Evolutionary conservation across 1,140 invertebrate genomes (phyloP).

Genomic region (Caenorhabditis inopinata): DNA sequence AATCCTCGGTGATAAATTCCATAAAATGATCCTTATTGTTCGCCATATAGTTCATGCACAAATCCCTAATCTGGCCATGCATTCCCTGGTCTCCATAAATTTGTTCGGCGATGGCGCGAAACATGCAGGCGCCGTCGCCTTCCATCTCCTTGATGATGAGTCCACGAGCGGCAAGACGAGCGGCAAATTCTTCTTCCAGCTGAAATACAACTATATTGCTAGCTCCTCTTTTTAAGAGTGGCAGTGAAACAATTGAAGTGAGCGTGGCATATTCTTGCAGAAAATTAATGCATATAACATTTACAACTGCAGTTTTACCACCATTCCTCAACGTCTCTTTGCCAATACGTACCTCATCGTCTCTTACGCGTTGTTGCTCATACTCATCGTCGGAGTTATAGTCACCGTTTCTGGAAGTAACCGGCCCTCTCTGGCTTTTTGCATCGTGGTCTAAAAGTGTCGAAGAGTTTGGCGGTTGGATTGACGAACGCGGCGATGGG

Average conservation of each 20-base stretch:
- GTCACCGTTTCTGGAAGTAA: not conserved
- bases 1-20: slow-evolving; percentile 90
- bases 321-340: too few species aligned
- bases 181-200: slow-evolving; percentile 68
- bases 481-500: too few species aligned
- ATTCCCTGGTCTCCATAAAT: slow-evolving; percentile 90
- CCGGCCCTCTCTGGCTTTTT: too few species aligned
- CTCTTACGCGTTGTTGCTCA: too few species aligned
- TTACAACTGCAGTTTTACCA: too few species aligned
- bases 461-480: too few species aligned
- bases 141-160: slow-evolving; percentile 83
- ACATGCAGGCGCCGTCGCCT: slow-evolving; percentile 89
- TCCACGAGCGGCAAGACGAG: slow-evolving; percentile 70
- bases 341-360: not conserved
- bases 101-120: slow-evolving; percentile 86
- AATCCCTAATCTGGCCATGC: slow-evolving; percentile 79
- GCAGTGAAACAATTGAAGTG: too few species aligned
- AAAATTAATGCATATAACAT: too few species aligned
- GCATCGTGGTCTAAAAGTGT: too few species aligned
- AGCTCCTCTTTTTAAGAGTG: too few species aligned
- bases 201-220: too few species aligned
- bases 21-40: slow-evolving; percentile 86
- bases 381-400: slow-evolving; percentile 5
- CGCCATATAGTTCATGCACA: slow-evolving; percentile 88
- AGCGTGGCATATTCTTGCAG: too few species aligned